Conservation (phyloP, 2,888 invertebrate species). For the Deroplatys truncata region DNA sequence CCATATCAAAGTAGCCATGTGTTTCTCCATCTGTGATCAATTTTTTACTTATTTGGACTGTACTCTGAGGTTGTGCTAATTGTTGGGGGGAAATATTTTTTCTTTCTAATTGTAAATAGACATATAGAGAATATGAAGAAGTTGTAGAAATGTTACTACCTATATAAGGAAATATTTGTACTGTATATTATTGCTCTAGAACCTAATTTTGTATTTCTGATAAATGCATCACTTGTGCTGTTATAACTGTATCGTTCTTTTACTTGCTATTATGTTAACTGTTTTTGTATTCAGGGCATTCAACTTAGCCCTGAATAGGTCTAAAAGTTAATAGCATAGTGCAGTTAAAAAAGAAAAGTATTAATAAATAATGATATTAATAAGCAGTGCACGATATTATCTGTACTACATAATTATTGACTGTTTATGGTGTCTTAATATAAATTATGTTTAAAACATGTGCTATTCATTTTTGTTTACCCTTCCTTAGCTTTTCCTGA, state of each 20-base stretch:
- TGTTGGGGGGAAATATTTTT: background rate
- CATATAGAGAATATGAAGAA: background rate
- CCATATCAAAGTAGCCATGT: conserved; percentile 4
- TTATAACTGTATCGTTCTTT: background rate
- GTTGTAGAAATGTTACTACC: background rate
- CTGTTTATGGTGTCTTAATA: background rate
- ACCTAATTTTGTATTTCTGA: background rate
- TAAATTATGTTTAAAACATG: background rate
- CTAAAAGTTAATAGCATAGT: background rate
- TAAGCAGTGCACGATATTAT: background rate
- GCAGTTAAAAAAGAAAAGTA: background rate
- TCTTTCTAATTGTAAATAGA: conserved; percentile 3
- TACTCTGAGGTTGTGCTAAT: conserved; percentile 14
- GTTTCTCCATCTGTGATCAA: conserved; percentile 13
- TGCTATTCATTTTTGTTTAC: background rate
- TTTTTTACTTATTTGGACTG: conserved; percentile 12
- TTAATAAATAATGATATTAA: background rate
- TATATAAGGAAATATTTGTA: background rate
- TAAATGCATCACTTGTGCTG: background rate
- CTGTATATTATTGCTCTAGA: conserved; percentile 7
- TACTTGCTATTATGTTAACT: background rate
- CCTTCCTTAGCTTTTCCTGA: background rate
- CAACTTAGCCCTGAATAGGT: background rate
- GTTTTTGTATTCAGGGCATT: background rate
- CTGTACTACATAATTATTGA: background rate